phyloP scores from a whole-genome alignment of 2,113 vertebrate species.

The Fukomys damarensis region DNA sequence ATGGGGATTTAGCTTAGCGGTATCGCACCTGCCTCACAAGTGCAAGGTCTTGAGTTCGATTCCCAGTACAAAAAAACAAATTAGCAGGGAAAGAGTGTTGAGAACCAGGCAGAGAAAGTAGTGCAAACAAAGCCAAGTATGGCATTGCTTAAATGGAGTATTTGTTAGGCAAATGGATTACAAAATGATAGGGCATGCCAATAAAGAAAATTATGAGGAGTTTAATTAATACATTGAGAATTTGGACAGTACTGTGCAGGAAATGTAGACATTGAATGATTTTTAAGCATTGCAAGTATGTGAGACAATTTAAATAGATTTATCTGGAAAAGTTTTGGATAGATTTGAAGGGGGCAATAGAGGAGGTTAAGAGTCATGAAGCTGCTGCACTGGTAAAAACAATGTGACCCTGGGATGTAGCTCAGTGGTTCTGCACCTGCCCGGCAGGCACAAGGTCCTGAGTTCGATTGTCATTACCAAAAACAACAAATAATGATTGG shows the following conservation, averaged over 20 bases:
- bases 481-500: neutral
- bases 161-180: neutral
- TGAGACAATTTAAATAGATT: neutral
- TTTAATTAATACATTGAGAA: neutral
- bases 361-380: neutral
- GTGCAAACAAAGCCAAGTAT: neutral
- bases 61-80: too few relatives aligned
- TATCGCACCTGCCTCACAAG: too few relatives aligned
- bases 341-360: neutral
- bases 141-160: neutral
- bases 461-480: too few relatives aligned
- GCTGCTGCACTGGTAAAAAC: neutral
- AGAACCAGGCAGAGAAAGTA: neutral
- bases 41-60: too few relatives aligned
- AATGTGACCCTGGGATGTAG: too few relatives aligned
- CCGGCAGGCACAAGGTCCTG: too few relatives aligned
- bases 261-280: neutral
- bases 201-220: neutral
- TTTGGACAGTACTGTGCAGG: neutral
- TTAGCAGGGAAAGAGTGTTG: neutral
- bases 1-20: too few relatives aligned
- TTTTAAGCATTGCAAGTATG: neutral
- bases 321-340: neutral
- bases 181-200: neutral
- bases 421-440: too few relatives aligned